phyloP scores from a whole-genome alignment of 2,113 vertebrate genomes.

The Arenaria interpres region DNA sequence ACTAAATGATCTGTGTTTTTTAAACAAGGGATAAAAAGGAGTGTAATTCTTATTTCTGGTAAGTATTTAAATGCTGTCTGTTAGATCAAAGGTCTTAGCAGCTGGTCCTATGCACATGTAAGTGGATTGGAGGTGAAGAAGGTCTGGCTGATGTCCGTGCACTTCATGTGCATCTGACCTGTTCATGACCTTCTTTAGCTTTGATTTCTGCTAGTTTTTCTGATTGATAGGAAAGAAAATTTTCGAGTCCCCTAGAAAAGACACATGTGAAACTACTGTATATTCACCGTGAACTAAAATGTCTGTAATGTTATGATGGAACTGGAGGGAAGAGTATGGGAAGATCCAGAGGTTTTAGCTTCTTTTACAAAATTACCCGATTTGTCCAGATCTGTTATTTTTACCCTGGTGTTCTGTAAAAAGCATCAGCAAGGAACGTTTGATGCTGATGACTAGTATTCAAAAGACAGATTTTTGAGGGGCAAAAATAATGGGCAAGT shows the following conservation, averaged over 20 bases:
- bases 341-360: not conserved
- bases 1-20: not conserved
- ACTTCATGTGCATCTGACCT: not conserved
- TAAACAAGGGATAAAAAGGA: not conserved
- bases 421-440: not conserved
- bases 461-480: not conserved
- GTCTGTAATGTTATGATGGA: not conserved
- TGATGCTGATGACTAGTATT: not conserved
- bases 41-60: not conserved
- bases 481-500: not conserved
- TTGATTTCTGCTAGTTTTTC: not conserved
- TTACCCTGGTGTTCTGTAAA: not conserved
- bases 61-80: not conserved
- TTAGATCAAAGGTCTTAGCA: not conserved
- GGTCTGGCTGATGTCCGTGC: not conserved
- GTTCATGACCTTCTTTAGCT: not conserved
- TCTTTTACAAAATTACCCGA: not conserved
- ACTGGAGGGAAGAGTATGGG: not conserved
- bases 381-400: not conserved
- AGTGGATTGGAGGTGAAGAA: not conserved
- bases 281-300: not conserved
- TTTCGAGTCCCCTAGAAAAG: not conserved
- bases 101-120: not conserved
- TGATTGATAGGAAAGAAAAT: not conserved
- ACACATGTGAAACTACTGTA: rapidly evolving